Evolutionary conservation across 2,888 invertebrate species (phyloP).

Genomic region (Micoletzkya japonica): DNA sequence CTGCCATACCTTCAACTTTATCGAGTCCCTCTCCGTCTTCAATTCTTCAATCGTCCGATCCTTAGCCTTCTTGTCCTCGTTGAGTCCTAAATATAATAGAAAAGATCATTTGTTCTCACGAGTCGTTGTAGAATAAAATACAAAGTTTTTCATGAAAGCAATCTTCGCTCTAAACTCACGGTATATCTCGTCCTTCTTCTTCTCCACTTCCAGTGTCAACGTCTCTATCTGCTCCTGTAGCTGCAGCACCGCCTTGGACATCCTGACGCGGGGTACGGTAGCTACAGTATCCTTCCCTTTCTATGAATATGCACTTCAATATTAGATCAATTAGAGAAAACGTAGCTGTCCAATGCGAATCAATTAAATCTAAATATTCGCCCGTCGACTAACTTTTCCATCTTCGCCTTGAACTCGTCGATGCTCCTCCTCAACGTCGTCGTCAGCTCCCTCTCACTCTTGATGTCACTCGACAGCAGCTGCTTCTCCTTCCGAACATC

Average conservation of each 20-base stretch:
- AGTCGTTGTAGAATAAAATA: neutral
- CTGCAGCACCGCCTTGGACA: conserved; percentile 26
- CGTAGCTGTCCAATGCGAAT: neutral
- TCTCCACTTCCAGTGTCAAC: conserved; percentile 9
- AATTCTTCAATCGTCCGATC: conserved; percentile 15
- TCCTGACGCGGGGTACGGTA: neutral
- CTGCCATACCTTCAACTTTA: neutral
- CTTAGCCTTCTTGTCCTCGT: conserved; percentile 18
- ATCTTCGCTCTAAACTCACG: neutral
- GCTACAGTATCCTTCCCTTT: neutral
- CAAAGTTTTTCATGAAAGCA: neutral
- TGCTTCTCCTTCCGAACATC: conserved; percentile 5
- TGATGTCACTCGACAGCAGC: neutral
- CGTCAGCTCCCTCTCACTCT: conserved; percentile 19
- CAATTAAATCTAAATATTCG: neutral
- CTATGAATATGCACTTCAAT: neutral
- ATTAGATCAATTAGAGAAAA: neutral
- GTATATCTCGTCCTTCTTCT: conserved; percentile 27
- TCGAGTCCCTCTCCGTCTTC: conserved; percentile 17
- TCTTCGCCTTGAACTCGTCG: conserved; percentile 27
- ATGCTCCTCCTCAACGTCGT: conserved; percentile 20
- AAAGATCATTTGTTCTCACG: neutral
- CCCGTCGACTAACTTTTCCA: conserved; percentile 22
- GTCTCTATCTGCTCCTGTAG: conserved; percentile 20
- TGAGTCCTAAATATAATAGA: neutral